Conservation (phyloP, 2,797 vertebrate genomes). For the Megalops cyprinoides region DNA sequence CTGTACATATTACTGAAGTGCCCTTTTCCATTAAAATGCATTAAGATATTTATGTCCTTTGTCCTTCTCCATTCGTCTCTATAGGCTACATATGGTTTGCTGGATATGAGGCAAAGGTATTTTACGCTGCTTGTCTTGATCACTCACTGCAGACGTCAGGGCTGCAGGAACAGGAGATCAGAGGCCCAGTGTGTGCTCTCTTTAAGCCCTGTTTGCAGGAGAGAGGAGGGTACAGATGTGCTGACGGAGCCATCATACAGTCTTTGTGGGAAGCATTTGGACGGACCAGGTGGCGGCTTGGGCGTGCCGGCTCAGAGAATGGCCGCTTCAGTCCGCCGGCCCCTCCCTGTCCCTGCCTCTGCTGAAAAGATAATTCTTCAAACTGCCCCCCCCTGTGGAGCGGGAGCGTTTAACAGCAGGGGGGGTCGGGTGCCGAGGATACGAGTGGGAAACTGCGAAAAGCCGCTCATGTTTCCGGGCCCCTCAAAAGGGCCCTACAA, state of each 20-base stretch:
- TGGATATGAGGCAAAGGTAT: neutral
- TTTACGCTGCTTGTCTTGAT: neutral
- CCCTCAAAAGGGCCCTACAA: conserved; percentile 89
- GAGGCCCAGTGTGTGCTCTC: conserved; percentile 14
- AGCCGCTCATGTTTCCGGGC: conserved; percentile 85
- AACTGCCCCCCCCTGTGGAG: conserved; percentile 77
- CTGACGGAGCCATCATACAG: conserved; percentile 70
- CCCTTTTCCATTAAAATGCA: too few species aligned
- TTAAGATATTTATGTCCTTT: too few species aligned
- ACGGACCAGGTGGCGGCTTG: conserved; percentile 57
- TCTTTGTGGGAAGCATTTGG: conserved; percentile 65
- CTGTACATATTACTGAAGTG: too few species aligned
- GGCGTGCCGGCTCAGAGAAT: conserved; percentile 64
- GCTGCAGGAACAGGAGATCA: neutral
- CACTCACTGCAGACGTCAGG: neutral
- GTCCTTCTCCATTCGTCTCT: too few species aligned
- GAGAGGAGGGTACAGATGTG: conserved; percentile 62
- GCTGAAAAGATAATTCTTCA: conserved; percentile 88
- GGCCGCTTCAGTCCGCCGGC: conserved; percentile 70
- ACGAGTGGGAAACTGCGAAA: conserved; percentile 88
- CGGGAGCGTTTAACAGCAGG: conserved; percentile 81
- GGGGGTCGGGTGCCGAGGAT: conserved; percentile 88
- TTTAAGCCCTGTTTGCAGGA: conserved; percentile 36
- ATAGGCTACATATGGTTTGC: neutral
- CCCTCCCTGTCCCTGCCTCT: conserved; percentile 71